These are phyloP conservation scores for Pedicia rivosa DNA, from an alignment of 2,888 invertebrate species.

Conservation along the genomic window DNA sequence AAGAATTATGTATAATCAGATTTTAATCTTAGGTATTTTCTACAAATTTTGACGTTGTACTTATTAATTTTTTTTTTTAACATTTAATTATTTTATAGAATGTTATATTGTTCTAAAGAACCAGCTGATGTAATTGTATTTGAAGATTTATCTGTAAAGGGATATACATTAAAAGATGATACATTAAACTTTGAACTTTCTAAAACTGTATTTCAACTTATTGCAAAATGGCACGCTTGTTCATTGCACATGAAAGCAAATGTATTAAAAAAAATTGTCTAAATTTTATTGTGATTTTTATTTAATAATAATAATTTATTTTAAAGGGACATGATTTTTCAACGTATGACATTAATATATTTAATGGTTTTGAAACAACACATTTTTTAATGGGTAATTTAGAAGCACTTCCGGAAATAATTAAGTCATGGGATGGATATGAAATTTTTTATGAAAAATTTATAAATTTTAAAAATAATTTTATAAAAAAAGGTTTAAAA, in stretches of 20 bases:
- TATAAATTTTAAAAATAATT: slow-evolving; percentile 2
- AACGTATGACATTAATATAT: slow-evolving; percentile 7
- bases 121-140: slow-evolving; percentile 20
- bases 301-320: neutral
- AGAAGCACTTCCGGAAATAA: too few species aligned
- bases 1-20: too few species aligned
- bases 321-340: slow-evolving; percentile 2
- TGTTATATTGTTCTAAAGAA: slow-evolving; percentile 8
- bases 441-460: slow-evolving; percentile 5
- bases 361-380: too few species aligned
- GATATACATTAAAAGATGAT: slow-evolving; percentile 31
- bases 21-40: too few species aligned
- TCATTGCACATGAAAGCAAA: slow-evolving; percentile 32
- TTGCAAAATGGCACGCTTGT: slow-evolving; percentile 33
- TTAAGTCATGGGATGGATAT: slow-evolving; percentile 7
- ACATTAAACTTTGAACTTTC: slow-evolving; percentile 30
- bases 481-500: slow-evolving; percentile 6
- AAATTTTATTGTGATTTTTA: neutral
- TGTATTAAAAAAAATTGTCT: slow-evolving; percentile 16
- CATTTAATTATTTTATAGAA: too few species aligned
- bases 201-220: slow-evolving; percentile 26
- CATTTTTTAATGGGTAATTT: too few species aligned
- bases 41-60: too few species aligned
- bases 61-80: too few species aligned
- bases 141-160: slow-evolving; percentile 31